A percentile compares a stretch with the other conserved stretches of the same genome.
Conservation (phyloP, 1,140 invertebrate genomes). For the Drosophila erecta region DNA sequence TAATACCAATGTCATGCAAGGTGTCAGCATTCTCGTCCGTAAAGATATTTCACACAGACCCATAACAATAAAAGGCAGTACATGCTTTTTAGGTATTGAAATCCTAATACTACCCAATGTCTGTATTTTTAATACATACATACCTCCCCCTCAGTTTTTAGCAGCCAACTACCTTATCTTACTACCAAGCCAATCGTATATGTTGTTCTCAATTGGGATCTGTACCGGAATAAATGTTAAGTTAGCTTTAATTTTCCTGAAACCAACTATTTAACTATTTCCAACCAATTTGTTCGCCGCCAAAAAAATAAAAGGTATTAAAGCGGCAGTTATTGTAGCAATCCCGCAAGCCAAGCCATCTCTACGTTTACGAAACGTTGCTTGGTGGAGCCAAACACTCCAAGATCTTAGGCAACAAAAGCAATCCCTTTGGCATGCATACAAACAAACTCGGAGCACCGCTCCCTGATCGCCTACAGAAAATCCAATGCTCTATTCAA, state of each 20-base stretch:
- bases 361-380: background rate
- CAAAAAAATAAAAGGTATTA: slow-evolving; percentile 20
- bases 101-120: slow-evolving; percentile 1
- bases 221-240: background rate
- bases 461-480: background rate
- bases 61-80: background rate
- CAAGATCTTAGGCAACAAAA: slow-evolving; percentile 7
- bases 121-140: slow-evolving; percentile 24
- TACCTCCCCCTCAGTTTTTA: slow-evolving; percentile 6
- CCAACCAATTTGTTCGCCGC: slow-evolving; percentile 22
- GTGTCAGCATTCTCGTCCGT: slow-evolving; percentile 6
- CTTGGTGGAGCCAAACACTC: background rate
- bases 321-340: slow-evolving; percentile 13
- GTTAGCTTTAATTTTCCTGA: background rate
- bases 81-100: background rate
- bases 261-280: slow-evolving; percentile 13
- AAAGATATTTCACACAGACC: background rate
- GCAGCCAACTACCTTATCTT: slow-evolving; percentile 1
- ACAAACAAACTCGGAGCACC: slow-evolving; percentile 8
- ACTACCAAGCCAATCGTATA: slow-evolving; percentile 6
- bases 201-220: slow-evolving; percentile 1
- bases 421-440: slow-evolving; percentile 3
- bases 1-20: slow-evolving; percentile 5
- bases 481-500: too few species aligned
- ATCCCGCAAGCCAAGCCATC: slow-evolving; percentile 4